Conservation (phyloP, 2,797 vertebrate genomes). For the Chelon auratus region DNA sequence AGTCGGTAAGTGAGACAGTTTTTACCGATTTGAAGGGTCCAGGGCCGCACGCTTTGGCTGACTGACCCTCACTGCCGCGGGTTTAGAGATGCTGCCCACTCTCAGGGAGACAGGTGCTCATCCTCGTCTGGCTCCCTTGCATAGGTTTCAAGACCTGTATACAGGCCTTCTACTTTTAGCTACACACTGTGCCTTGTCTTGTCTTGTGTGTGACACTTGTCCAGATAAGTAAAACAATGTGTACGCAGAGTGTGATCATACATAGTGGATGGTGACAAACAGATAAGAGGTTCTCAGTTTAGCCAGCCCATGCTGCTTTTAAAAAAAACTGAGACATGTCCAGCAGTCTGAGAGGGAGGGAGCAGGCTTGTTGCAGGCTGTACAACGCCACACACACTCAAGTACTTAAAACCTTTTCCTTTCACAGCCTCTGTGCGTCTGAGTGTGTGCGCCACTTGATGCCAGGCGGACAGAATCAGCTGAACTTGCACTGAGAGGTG, state of each 20-base stretch:
- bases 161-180: conserved; percentile 39
- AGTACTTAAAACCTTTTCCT: conserved; percentile 59
- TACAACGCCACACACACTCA: conserved; percentile 53
- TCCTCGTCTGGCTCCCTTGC: background rate
- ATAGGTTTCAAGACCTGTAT: conserved; percentile 8
- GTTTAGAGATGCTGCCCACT: conserved; percentile 11
- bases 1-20: conserved; percentile 9
- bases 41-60: conserved; percentile 2
- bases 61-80: background rate
- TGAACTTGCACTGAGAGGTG: conserved; percentile 59
- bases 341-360: conserved; percentile 31
- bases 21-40: conserved; percentile 12
- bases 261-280: conserved; percentile 75
- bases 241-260: conserved; percentile 48
- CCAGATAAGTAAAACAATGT: conserved; percentile 65
- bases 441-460: conserved; percentile 53
- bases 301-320: conserved; percentile 40
- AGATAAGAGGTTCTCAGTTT: conserved; percentile 51
- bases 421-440: conserved; percentile 32
- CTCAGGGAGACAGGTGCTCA: conserved; percentile 7
- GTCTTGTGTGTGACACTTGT: conserved; percentile 30
- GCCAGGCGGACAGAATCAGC: conserved; percentile 48
- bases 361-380: conserved; percentile 53
- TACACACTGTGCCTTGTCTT: conserved; percentile 20
- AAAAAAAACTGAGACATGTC: conserved; percentile 54